Evolutionary conservation across 2,888 invertebrate species (phyloP).

Genomic region (Epistrophe eligans): DNA sequence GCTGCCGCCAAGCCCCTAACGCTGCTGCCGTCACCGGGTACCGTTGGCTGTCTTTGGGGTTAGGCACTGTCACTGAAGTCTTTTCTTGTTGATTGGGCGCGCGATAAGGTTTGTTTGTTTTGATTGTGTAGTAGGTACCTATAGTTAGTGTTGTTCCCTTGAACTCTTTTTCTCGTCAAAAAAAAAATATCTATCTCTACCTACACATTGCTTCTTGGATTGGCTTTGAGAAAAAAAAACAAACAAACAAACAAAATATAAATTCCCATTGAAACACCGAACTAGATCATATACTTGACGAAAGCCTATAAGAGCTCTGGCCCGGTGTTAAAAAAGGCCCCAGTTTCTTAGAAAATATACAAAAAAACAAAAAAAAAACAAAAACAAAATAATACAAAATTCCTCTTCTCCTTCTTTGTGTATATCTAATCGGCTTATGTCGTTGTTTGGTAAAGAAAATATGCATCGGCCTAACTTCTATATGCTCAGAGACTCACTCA

Average conservation of each 20-base stretch:
- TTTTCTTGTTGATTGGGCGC: slow-evolving; percentile 49
- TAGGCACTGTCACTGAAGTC: slow-evolving; percentile 11
- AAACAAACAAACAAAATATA: slow-evolving; percentile 12
- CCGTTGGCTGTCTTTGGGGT: slow-evolving; percentile 12
- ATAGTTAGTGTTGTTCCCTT: slow-evolving; percentile 30
- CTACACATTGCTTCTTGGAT: not conserved
- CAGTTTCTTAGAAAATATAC: slow-evolving; percentile 14
- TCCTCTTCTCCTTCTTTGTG: slow-evolving; percentile 33
- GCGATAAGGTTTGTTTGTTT: slow-evolving; percentile 71
- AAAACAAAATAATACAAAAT: slow-evolving; percentile 11
- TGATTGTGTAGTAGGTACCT: slow-evolving; percentile 42
- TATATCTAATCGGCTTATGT: slow-evolving; percentile 71
- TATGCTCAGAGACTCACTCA: slow-evolving; percentile 33
- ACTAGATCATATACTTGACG: slow-evolving; percentile 52
- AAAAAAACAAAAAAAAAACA: not conserved
- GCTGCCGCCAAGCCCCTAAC: not conserved
- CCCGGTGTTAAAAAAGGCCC: slow-evolving; percentile 25
- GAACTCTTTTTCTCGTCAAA: slow-evolving; percentile 32
- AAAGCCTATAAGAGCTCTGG: slow-evolving; percentile 61
- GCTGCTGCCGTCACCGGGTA: not conserved
- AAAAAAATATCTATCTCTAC: not conserved
- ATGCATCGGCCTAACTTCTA: slow-evolving; percentile 44
- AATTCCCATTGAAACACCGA: slow-evolving; percentile 49
- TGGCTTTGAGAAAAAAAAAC: slow-evolving; percentile 6
- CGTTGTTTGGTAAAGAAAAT: slow-evolving; percentile 40